These are phyloP conservation scores for Andrena camellia DNA, from an alignment of 2,888 invertebrate genomes.

Conservation along the genomic window DNA sequence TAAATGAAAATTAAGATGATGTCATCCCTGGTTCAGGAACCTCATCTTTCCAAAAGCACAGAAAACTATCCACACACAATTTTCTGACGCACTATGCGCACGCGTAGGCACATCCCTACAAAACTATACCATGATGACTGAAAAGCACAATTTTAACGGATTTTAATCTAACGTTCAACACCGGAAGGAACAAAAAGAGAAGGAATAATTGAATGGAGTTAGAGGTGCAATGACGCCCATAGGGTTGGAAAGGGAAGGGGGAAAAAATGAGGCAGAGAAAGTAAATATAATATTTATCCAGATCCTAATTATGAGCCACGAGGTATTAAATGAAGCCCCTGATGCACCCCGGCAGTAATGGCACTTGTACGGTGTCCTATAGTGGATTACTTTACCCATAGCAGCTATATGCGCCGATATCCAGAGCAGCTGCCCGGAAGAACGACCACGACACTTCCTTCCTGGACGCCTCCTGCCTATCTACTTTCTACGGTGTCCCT, in stretches of 20 bases:
- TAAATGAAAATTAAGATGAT: no score
- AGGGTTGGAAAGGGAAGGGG: neutral
- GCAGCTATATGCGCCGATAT: conserved; percentile 75
- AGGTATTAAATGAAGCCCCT: conserved; percentile 83
- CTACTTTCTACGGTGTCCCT: conserved; percentile 67
- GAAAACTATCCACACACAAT: no score
- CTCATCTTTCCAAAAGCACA: no score
- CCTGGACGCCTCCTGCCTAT: conserved; percentile 79
- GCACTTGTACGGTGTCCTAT: conserved; percentile 84
- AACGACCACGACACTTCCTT: conserved; percentile 85
- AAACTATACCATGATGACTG: no score
- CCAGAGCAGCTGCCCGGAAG: conserved; percentile 83
- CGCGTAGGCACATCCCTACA: no score
- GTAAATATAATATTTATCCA: conserved; percentile 72
- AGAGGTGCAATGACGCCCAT: neutral
- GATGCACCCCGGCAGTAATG: conserved; percentile 77
- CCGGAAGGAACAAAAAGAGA: neutral
- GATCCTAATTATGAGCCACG: conserved; percentile 80
- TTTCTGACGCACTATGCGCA: no score
- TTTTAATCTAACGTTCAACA: no score
- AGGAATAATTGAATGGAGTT: no score
- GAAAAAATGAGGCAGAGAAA: neutral
- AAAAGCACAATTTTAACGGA: no score
- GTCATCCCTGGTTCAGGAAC: no score
- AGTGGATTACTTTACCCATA: conserved; percentile 83